Percentiles rank a stretch among this genome's conserved stretches.
phyloP scores from a whole-genome alignment of 2,113 vertebrate genomes.

The Onychorhynchus coronatus region DNA sequence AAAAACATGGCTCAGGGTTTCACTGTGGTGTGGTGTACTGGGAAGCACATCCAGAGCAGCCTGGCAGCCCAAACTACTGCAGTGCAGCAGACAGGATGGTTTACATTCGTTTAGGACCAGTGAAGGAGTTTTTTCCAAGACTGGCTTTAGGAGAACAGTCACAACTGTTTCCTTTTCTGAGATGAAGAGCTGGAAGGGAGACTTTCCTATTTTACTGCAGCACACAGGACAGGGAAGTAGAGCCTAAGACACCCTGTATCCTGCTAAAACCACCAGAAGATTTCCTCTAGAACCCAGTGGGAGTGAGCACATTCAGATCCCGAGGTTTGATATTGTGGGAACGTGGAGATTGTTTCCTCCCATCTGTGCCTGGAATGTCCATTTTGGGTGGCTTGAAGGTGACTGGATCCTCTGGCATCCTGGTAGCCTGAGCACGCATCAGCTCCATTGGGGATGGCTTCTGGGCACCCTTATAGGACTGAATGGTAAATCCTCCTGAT shows the following conservation, averaged over 20 bases:
- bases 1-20: not conserved
- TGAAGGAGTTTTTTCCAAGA: not conserved
- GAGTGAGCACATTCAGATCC: constrained; percentile 90
- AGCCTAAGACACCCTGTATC: not conserved
- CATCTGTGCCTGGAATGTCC: constrained; percentile 77
- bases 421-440: constrained; percentile 83
- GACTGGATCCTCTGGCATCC: constrained; percentile 78
- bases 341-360: constrained; percentile 71
- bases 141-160: not conserved
- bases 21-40: not conserved
- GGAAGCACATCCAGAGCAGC: not conserved
- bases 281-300: constrained; percentile 83
- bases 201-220: constrained; percentile 41
- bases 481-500: constrained; percentile 83
- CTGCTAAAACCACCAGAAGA: not conserved
- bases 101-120: not conserved
- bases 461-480: constrained; percentile 86
- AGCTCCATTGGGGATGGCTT: constrained; percentile 90
- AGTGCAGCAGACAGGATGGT: not conserved
- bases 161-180: not conserved
- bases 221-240: not conserved
- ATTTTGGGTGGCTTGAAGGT: constrained; percentile 84
- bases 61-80: not conserved
- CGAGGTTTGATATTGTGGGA: constrained; percentile 86
- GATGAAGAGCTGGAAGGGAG: not conserved